Evolutionary conservation across 1,140 invertebrate species (phyloP), one percentile per base, ranked within the genome.

Genomic region (Macrobrachium nipponense): DNA sequence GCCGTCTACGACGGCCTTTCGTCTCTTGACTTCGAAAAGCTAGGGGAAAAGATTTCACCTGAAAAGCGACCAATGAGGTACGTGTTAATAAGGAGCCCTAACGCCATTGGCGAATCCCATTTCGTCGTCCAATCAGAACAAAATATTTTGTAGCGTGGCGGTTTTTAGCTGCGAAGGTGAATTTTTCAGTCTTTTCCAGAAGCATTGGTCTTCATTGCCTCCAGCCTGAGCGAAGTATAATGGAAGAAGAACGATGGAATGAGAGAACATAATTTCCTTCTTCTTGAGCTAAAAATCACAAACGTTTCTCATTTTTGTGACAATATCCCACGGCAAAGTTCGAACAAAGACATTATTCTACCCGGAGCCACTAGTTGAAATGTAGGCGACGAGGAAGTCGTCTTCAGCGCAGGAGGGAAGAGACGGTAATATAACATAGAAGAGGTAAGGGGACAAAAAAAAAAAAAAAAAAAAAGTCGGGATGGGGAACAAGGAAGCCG

Each of bases 231-330:
- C 73, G 73, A 76, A 76, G 6, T 20, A 12, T 51, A 44, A 7
- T 20, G 73, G 44, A n/a, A 14, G 44, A 8, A 17, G 73, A 76
- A n/a, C 73, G 73, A 76, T 44, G 18, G 36, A 11, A 12, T 5
- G 10, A 6, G 73, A 5, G n/a, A 44, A 20, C 17, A 76, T 76
- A 76, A 76, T 76, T 76, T 76, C 73, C 73, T 76, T 76, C 73
- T 43, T 76, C 44, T 14, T 76, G 14, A 27, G 36, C 15, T 76
- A 76, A 76, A 76, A 76, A 76, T 76, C 73, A 76, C 73, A 76
- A 76, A 76, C 73, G 73, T n/a, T 76, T 76, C 73, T 76, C 73
- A 76, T 76, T 76, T 76, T 76, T 76, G 73, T 76, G 73, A 76
- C 73, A 76, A 76, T 76, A 76, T 58, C 73, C 73, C 73, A 20